Conservation (phyloP, 2,888 invertebrate genomes). For the Podotricha telesiphe region DNA sequence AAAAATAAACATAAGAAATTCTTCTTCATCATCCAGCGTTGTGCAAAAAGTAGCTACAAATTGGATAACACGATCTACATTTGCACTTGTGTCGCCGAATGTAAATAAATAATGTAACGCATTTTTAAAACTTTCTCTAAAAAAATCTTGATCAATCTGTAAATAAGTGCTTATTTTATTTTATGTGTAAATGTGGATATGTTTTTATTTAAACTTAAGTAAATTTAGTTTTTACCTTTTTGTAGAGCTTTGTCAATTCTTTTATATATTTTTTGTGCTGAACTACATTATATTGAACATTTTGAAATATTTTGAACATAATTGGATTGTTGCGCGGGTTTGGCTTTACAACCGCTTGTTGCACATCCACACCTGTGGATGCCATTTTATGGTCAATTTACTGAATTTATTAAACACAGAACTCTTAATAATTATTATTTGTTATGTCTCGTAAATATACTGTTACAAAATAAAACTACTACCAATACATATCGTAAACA, state of each 20-base stretch:
- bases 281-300: conserved; percentile 86
- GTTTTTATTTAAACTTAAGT: background rate
- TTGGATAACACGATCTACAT: conserved; percentile 86
- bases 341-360: conserved; percentile 58
- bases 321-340: conserved; percentile 72
- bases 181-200: background rate
- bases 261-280: conserved; percentile 86
- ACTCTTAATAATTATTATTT: background rate
- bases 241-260: conserved; percentile 85
- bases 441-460: background rate
- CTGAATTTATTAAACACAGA: background rate
- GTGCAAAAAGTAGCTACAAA: conserved; percentile 89
- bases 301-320: conserved; percentile 84
- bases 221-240: conserved; percentile 75
- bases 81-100: conserved; percentile 86
- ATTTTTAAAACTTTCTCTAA: conserved; percentile 85
- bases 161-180: conserved; percentile 34
- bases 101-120: conserved; percentile 86
- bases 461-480: background rate
- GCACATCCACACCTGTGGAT: conserved; percentile 57
- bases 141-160: conserved; percentile 79
- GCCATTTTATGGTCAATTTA: conserved; percentile 46
- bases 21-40: conserved; percentile 82
- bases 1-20: conserved; percentile 84
- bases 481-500: background rate